Percentiles rank a stretch among this genome's conserved stretches.
Evolutionary conservation across 2,888 invertebrate species (phyloP).

Genomic region (Protodeltote pygarga): DNA sequence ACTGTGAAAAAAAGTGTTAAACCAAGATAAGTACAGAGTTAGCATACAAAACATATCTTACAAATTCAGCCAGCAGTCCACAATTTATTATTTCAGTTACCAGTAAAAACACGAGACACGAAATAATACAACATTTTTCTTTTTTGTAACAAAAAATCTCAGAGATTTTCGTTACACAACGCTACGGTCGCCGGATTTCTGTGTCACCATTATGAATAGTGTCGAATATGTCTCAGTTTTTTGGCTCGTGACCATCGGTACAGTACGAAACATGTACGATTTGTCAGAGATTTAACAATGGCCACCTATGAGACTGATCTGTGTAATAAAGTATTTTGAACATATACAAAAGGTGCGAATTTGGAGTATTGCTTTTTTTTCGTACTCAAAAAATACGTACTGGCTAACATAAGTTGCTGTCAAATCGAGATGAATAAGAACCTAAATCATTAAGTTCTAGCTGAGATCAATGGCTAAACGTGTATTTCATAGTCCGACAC

Average conservation of each 20-base stretch:
- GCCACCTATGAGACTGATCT: conserved; percentile 21
- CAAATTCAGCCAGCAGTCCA: neutral
- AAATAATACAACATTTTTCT: conserved; percentile 19
- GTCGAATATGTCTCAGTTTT: conserved; percentile 45
- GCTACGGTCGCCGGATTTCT: conserved; percentile 20
- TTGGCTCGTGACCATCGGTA: conserved; percentile 20
- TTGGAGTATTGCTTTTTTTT: too few relatives aligned
- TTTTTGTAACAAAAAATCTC: conserved; percentile 21
- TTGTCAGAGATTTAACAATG: conserved; percentile 43
- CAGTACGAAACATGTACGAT: conserved; percentile 27
- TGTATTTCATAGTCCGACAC: too few relatives aligned
- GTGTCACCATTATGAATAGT: conserved; percentile 43
- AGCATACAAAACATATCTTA: conserved; percentile 7
- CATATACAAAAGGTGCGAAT: conserved; percentile 1
- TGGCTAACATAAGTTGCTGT: too few relatives aligned
- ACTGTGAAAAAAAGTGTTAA: too few relatives aligned
- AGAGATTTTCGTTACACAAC: conserved; percentile 13
- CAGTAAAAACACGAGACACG: conserved; percentile 12
- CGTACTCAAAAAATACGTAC: too few relatives aligned
- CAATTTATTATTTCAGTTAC: conserved; percentile 4
- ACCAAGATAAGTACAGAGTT: too few relatives aligned
- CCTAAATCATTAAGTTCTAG: too few relatives aligned
- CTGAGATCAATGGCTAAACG: too few relatives aligned
- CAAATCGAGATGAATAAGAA: too few relatives aligned
- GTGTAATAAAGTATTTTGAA: conserved; percentile 23